Evolutionary conservation across 2,113 vertebrate species (phyloP).

Genomic region (Scophthalmus maximus): DNA sequence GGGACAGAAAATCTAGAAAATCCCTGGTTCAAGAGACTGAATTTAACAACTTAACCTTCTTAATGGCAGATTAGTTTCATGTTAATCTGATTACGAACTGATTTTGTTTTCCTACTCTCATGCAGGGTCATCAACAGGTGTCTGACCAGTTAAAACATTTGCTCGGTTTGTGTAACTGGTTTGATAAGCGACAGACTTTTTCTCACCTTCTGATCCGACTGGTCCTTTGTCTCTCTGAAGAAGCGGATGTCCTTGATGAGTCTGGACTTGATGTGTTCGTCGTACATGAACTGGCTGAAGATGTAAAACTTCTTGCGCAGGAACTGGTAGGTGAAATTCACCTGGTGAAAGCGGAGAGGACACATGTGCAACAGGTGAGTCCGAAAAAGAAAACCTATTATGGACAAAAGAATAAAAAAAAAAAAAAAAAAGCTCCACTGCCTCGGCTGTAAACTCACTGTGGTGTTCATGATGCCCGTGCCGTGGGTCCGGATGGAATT

Average conservation of each 20-base stretch:
- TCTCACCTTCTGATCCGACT: conserved; percentile 96
- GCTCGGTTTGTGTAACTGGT: neutral
- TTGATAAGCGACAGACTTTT: neutral
- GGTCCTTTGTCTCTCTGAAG: conserved; percentile 98
- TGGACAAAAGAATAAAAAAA: no score
- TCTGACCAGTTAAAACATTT: neutral
- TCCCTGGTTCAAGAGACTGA: neutral
- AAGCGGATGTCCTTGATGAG: conserved; percentile 99
- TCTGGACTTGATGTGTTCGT: conserved; percentile 98
- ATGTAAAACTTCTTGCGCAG: conserved; percentile 99
- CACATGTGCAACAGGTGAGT: neutral
- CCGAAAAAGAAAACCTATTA: no score
- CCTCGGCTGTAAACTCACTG: conserved; percentile 81
- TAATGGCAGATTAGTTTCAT: neutral
- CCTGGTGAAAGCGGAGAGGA: conserved; percentile 79
- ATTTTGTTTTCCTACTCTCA: neutral
- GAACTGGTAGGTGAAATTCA: conserved; percentile 99
- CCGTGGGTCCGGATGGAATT: conserved; percentile 99
- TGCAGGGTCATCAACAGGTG: neutral
- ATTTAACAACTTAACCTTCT: conserved; percentile 1
- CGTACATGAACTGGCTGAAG: conserved; percentile 99
- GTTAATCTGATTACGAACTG: neutral
- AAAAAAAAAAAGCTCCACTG: neutral
- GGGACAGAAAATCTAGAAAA: conserved; percentile 7
- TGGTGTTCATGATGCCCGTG: conserved; percentile 99